Base-by-base conservation (phyloP, 2,797 vertebrate genomes). In the Silurus aristotelis region DNA sequence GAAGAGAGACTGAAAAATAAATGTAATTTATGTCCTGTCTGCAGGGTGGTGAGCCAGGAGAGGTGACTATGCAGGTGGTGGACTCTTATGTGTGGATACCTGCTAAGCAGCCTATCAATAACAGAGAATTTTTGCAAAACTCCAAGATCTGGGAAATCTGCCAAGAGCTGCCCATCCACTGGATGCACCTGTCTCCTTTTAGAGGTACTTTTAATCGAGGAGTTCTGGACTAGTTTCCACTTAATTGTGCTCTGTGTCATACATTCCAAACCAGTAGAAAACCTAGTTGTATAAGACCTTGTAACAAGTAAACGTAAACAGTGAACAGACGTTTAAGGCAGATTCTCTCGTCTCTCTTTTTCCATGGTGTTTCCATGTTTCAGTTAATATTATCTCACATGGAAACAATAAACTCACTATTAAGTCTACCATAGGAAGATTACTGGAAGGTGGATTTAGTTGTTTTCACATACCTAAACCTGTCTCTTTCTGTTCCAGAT, bases 131-230 rank as follows among this genome's bases (percentile, higher is more conserved):
- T 93, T 96, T 99, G 88, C 96, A 95, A 87, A 93, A 93, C 91
- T 98, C 98, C 91, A 97, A 95, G 92, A 98, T 99, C 91, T 97
- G 96, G 94, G 97, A 99, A 91, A 95, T 99, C 87, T 99, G 98
- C 93, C 95, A 96, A 91, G 96, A 98, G 1, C 93, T 98, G 89
- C 97, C 97, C 87, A 95, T 97, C 89, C 97, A 98, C 92, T 99
- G 98, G 98, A 98, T 99, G 88, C 96, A 97, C 88, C 96, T 97
- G 58, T 95, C 95, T 0, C 93, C 95, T 20, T 93, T 96, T 91
- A 94, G 94, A 92, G 97, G 98, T 99, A 94, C 84, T 68, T 52
- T 15, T 13, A 73, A 20, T 22, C 46, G 71, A 66, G 5, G n/a
- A 27, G 64, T 66, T 27, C n/a, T 66, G 25, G 64, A 13, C 64